Conservation (phyloP, 2,888 invertebrate genomes). For the Neuroscelio doddi region DNA sequence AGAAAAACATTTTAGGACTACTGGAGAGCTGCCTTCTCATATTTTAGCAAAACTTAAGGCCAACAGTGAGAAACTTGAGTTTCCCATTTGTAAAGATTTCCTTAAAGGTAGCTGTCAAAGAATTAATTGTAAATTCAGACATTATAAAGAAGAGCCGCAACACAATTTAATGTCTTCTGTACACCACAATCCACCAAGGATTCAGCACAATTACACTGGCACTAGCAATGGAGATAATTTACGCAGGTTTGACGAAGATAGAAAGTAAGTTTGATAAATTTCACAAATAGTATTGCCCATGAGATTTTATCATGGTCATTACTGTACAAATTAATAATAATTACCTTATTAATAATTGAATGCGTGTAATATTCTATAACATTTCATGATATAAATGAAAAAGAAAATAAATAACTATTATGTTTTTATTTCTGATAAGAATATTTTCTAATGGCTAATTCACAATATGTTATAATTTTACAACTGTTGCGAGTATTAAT, state of each 20-base stretch:
- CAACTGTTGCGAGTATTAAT: too few relatives aligned
- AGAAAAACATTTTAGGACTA: constrained; percentile 82
- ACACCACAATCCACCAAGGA: constrained; percentile 58
- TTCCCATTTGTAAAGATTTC: constrained; percentile 73
- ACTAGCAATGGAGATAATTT: constrained; percentile 51
- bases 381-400: too few relatives aligned
- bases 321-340: too few relatives aligned
- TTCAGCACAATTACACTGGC: constrained; percentile 60
- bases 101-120: constrained; percentile 73
- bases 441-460: too few relatives aligned
- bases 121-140: constrained; percentile 62
- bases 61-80: constrained; percentile 69
- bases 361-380: too few relatives aligned
- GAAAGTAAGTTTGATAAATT: constrained; percentile 52
- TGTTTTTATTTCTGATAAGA: too few relatives aligned
- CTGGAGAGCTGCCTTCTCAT: constrained; percentile 81
- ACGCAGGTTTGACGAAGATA: constrained; percentile 65
- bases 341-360: not conserved
- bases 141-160: constrained; percentile 63
- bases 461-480: too few relatives aligned
- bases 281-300: too few relatives aligned
- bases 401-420: too few relatives aligned
- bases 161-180: constrained; percentile 55
- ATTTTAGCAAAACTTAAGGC: constrained; percentile 63
- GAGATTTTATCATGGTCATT: too few relatives aligned